phyloP scores from a whole-genome alignment of 2,113 vertebrate genomes.

The Colossoma macropomum region DNA sequence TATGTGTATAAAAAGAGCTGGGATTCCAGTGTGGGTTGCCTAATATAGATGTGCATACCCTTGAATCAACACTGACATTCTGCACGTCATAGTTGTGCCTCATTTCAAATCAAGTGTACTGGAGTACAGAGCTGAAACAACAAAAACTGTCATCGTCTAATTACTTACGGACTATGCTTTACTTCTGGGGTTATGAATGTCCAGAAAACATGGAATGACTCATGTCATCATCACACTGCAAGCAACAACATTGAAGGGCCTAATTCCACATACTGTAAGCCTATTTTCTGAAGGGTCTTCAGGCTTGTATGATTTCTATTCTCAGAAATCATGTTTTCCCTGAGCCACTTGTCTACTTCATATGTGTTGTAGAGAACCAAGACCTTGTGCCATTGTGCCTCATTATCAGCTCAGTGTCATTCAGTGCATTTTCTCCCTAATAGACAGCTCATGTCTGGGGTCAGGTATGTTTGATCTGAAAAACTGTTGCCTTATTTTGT shows the following conservation, averaged over 20 bases:
- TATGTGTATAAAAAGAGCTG: too few relatives aligned
- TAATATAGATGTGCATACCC: too few relatives aligned
- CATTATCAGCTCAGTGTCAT: not conserved
- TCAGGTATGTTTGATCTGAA: too few relatives aligned
- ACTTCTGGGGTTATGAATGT: not conserved
- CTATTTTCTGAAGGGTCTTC: not conserved
- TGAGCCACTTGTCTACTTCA: not conserved
- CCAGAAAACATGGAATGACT: not conserved
- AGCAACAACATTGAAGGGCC: too few relatives aligned
- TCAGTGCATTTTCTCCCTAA: not conserved
- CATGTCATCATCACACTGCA: not conserved
- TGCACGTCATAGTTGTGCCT: too few relatives aligned
- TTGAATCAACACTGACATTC: too few relatives aligned
- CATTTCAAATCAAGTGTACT: too few relatives aligned
- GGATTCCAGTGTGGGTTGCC: too few relatives aligned
- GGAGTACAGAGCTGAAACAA: too few relatives aligned
- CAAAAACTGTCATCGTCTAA: not conserved
- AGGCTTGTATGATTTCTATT: not conserved
- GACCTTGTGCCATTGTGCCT: not conserved
- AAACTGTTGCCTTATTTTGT: too few relatives aligned
- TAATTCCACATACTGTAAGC: not conserved
- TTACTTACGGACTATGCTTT: not conserved
- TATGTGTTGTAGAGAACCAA: not conserved
- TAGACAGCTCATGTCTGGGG: too few relatives aligned
- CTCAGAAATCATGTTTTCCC: not conserved